Percentiles rank a stretch among this genome's conserved stretches.
These are phyloP conservation scores for Drosophila athabasca DNA, from an alignment of 1,140 invertebrate species.

Conservation along the genomic window DNA sequence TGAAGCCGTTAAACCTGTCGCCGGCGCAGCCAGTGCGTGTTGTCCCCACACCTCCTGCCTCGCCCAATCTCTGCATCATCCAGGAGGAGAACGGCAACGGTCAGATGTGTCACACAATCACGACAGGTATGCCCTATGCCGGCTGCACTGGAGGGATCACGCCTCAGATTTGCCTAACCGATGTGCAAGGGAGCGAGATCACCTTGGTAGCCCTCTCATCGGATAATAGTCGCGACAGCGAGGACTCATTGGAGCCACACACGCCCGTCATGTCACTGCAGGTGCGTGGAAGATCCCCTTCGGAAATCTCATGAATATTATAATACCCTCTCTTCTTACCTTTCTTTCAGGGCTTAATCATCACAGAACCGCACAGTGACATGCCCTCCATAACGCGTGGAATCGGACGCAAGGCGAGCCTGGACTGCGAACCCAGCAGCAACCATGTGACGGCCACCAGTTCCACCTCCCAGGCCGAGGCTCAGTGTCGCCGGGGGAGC, in stretches of 20 bases:
- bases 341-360: slow-evolving; percentile 87
- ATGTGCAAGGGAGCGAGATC: slow-evolving; percentile 93
- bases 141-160: slow-evolving; percentile 70
- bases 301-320: not conserved
- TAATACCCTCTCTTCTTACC: not conserved
- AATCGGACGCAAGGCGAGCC: slow-evolving; percentile 88
- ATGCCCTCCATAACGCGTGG: slow-evolving; percentile 91
- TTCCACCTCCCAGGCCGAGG: slow-evolving; percentile 6
- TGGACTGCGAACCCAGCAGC: slow-evolving; percentile 84
- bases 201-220: slow-evolving; percentile 89
- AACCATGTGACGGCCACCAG: slow-evolving; percentile 17
- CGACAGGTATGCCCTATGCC: slow-evolving; percentile 70
- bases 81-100: slow-evolving; percentile 88
- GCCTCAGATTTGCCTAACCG: slow-evolving; percentile 94
- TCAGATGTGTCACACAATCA: slow-evolving; percentile 75
- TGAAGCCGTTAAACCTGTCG: slow-evolving; percentile 85
- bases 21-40: slow-evolving; percentile 84
- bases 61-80: slow-evolving; percentile 92
- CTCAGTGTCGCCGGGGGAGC: slow-evolving; percentile 83
- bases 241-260: slow-evolving; percentile 80
- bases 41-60: slow-evolving; percentile 79
- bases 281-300: slow-evolving; percentile 34
- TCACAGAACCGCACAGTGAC: slow-evolving; percentile 89
- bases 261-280: slow-evolving; percentile 83
- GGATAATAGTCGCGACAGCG: slow-evolving; percentile 87